These are phyloP conservation scores for Vollenhovia emeryi DNA, from an alignment of 1,140 invertebrate genomes.

Conservation along the genomic window DNA sequence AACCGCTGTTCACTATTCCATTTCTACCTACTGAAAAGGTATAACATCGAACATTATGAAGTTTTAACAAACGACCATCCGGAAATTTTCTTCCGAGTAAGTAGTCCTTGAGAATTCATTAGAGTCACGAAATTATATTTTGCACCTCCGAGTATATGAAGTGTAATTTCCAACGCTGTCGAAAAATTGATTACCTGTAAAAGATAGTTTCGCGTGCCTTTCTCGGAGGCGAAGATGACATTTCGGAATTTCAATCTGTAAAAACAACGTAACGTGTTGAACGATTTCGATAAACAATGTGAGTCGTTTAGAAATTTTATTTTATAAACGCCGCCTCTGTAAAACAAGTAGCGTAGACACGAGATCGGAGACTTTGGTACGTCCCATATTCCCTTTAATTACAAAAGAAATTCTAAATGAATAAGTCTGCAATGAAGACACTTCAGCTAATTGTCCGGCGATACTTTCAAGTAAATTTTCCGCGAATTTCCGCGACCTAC, in stretches of 20 bases:
- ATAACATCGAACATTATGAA: background rate
- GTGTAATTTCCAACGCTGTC: background rate
- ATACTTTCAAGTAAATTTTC: background rate
- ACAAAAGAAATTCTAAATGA: background rate
- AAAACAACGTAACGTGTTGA: background rate
- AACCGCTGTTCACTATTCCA: conserved; percentile 13
- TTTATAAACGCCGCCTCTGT: background rate
- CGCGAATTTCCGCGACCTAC: background rate
- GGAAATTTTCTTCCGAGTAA: background rate
- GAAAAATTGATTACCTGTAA: background rate
- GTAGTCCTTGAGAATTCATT: background rate
- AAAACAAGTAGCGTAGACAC: background rate
- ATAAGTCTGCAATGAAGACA: background rate
- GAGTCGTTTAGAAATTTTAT: background rate
- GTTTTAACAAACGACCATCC: background rate
- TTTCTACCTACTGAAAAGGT: background rate
- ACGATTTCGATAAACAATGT: background rate
- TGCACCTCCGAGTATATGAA: background rate
- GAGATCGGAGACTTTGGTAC: background rate
- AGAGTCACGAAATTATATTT: background rate
- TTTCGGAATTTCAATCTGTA: background rate
- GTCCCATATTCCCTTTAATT: background rate
- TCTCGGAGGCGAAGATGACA: background rate
- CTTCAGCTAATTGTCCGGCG: background rate
- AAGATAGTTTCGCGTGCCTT: background rate